These are phyloP conservation scores for Andrena chrysosceles DNA, from an alignment of 2,888 invertebrate genomes.

Conservation along the genomic window DNA sequence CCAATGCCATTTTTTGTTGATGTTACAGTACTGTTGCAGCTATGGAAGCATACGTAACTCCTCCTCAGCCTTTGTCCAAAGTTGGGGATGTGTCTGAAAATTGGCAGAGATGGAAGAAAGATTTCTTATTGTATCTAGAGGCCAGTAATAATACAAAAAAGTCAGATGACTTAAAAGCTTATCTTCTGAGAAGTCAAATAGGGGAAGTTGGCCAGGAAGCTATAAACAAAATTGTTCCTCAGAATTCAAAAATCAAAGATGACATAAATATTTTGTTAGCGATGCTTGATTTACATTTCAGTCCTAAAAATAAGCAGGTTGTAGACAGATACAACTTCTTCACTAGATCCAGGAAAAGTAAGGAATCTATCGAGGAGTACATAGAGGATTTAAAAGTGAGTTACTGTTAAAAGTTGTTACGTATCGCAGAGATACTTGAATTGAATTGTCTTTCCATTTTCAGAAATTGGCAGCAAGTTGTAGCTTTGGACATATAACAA, in stretches of 20 bases:
- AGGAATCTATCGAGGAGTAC: slow-evolving; percentile 57
- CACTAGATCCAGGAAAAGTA: slow-evolving; percentile 6
- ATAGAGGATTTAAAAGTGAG: slow-evolving; percentile 61
- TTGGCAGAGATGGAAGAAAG: slow-evolving; percentile 69
- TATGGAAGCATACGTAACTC: slow-evolving; percentile 46
- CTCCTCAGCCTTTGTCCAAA: slow-evolving; percentile 52
- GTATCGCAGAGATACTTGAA: neutral
- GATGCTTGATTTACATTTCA: slow-evolving; percentile 64
- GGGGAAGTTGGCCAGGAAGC: slow-evolving; percentile 62
- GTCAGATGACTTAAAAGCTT: slow-evolving; percentile 53
- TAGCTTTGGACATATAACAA: slow-evolving; percentile 60
- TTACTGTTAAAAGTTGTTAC: neutral
- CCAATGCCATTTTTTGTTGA: neutral
- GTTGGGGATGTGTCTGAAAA: slow-evolving; percentile 50
- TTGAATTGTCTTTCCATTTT: slow-evolving; percentile 2
- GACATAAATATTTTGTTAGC: slow-evolving; percentile 61
- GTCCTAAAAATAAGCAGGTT: slow-evolving; percentile 57
- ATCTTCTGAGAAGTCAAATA: slow-evolving; percentile 63
- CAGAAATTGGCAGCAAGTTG: slow-evolving; percentile 65
- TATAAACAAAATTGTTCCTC: slow-evolving; percentile 49
- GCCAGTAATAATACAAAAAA: slow-evolving; percentile 47
- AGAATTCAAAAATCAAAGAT: slow-evolving; percentile 42
- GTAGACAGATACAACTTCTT: slow-evolving; percentile 68
- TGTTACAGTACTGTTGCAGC: neutral
- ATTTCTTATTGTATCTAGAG: slow-evolving; percentile 65